Percentiles rank a stretch among this genome's conserved stretches.
Evolutionary conservation across 2,113 vertebrate genomes (phyloP).

Genomic region (Brienomyrus longianalis): DNA sequence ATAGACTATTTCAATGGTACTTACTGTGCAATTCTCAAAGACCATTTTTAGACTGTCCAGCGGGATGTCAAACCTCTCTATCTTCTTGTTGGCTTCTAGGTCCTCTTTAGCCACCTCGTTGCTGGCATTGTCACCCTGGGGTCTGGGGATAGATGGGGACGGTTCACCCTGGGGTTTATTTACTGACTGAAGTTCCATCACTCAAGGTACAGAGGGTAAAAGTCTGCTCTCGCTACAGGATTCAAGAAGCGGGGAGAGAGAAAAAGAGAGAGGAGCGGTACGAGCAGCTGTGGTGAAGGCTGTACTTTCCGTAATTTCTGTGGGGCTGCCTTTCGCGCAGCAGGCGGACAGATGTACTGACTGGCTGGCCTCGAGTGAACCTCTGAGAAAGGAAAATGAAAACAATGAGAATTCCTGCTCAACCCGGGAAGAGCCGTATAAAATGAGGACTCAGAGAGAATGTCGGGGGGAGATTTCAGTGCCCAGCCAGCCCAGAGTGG

Average conservation of each 20-base stretch:
- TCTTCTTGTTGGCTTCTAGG: slow-evolving; percentile 44
- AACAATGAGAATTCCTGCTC: not conserved
- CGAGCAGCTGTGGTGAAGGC: slow-evolving; percentile 30
- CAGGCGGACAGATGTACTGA: slow-evolving; percentile 14
- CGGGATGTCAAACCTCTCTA: slow-evolving; percentile 27
- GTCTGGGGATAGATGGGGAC: slow-evolving; percentile 26
- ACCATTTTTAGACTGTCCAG: slow-evolving; percentile 31
- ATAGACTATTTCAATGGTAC: slow-evolving; percentile 12
- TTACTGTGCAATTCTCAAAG: slow-evolving; percentile 29
- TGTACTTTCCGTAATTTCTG: slow-evolving; percentile 31
- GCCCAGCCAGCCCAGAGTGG: not conserved
- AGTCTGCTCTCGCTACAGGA: not conserved
- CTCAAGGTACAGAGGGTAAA: slow-evolving; percentile 32
- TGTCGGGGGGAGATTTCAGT: not conserved
- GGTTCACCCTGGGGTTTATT: slow-evolving; percentile 36
- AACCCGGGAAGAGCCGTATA: not conserved
- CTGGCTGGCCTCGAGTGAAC: slow-evolving; percentile 1
- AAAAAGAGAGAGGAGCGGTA: slow-evolving; percentile 36
- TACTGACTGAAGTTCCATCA: slow-evolving; percentile 64
- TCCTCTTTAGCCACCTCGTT: slow-evolving; percentile 34
- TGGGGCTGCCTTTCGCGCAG: not conserved
- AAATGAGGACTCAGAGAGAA: not conserved
- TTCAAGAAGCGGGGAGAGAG: not conserved
- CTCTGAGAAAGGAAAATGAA: not conserved
- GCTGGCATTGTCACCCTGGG: slow-evolving; percentile 17